phyloP scores from a whole-genome alignment of 2,888 invertebrate genomes.

The Leptinotarsa rubiginosa region DNA sequence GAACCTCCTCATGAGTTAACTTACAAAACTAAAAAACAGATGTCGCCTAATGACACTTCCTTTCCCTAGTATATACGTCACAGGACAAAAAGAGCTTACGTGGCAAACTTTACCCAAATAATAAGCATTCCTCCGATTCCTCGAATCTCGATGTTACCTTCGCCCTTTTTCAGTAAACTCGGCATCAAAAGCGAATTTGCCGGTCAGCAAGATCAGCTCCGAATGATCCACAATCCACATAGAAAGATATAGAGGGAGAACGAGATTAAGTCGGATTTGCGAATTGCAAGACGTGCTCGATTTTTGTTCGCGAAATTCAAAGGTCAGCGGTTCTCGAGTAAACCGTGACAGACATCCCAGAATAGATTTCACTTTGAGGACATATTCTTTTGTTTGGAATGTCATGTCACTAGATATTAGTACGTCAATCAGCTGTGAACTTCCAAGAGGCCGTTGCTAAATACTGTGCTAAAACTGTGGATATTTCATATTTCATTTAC shows the following conservation, averaged over 20 bases:
- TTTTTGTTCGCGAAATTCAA: slow-evolving; percentile 3
- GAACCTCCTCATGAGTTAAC: neutral
- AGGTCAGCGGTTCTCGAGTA: neutral
- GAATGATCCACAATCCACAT: too few species aligned
- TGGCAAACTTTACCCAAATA: neutral
- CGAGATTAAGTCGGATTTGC: slow-evolving; percentile 2
- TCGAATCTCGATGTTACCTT: neutral
- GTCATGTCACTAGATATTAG: neutral
- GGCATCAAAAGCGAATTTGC: neutral
- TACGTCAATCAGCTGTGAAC: neutral
- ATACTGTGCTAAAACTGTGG: too few species aligned
- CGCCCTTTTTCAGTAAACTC: slow-evolving; percentile 2
- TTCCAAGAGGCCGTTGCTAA: too few species aligned
- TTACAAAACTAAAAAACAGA: neutral
- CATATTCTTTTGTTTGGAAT: neutral
- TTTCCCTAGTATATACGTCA: neutral
- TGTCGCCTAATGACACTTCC: neutral
- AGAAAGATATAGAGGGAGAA: too few species aligned
- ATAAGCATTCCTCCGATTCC: neutral
- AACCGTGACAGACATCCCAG: neutral
- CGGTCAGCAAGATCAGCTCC: neutral
- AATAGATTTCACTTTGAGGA: neutral
- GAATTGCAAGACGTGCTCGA: neutral
- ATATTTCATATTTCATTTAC: too few species aligned
- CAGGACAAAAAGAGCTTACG: neutral